These are phyloP conservation scores for Spongia lamella DNA, from an alignment of 37 sponge, comb jelly and placozoan species.

Conservation along the genomic window DNA sequence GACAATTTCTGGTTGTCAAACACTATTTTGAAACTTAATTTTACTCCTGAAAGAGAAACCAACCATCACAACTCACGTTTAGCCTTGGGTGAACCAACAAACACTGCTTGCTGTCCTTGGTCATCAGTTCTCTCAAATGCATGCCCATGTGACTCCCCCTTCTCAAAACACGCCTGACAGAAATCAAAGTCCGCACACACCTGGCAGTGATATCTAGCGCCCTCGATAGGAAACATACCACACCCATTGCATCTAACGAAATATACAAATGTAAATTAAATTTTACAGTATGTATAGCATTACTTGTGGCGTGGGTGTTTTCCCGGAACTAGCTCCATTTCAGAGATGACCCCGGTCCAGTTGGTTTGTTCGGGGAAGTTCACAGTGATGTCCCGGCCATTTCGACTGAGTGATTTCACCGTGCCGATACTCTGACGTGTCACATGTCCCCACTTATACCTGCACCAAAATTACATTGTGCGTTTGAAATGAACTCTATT, in stretches of 20 bases:
- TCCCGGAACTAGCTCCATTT: constrained; percentile 92
- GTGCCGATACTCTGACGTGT: constrained; percentile 84
- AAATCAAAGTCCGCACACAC: constrained; percentile 88
- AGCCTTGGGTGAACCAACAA: constrained; percentile 64
- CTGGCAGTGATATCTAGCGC: constrained; percentile 85
- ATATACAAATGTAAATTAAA: background rate
- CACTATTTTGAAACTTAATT: too few species aligned
- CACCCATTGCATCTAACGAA: constrained; percentile 72
- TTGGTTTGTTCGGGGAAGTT: constrained; percentile 93
- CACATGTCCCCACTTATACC: constrained; percentile 96
- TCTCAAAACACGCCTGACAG: constrained; percentile 84
- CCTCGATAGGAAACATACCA: constrained; percentile 71
- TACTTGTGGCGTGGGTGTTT: constrained; percentile 71
- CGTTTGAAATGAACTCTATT: too few species aligned
- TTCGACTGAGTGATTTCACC: constrained; percentile 72
- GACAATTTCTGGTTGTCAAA: too few species aligned
- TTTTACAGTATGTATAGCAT: constrained; percentile 5
- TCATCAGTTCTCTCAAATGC: constrained; percentile 86
- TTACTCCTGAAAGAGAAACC: too few species aligned
- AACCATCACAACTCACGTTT: too few species aligned
- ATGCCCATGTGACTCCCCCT: constrained; percentile 74
- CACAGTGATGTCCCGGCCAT: constrained; percentile 83
- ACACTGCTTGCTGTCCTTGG: constrained; percentile 71
- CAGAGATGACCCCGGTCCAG: constrained; percentile 93
- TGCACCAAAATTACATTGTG: constrained; percentile 36